phyloP scores from a whole-genome alignment of 2,888 invertebrate species.

The Eupithecia tripunctaria region DNA sequence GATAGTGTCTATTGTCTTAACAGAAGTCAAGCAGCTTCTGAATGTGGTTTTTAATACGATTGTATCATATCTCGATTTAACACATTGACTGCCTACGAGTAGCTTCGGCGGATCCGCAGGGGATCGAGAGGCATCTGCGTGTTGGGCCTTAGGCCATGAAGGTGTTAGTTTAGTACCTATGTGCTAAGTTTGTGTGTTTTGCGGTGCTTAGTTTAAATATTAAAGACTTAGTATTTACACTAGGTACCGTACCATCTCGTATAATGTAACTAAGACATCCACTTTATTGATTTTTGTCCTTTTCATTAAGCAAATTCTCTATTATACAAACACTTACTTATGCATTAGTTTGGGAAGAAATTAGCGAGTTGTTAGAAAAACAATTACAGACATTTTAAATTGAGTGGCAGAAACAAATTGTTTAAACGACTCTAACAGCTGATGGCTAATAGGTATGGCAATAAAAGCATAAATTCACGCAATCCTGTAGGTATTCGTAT shows the following conservation, averaged over 20 bases:
- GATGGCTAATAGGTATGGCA: not conserved
- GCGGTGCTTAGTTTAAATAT: too few relatives aligned
- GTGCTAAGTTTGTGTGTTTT: too few relatives aligned
- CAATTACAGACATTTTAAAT: not conserved
- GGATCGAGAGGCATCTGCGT: too few relatives aligned
- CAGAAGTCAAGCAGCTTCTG: slow-evolving; percentile 53
- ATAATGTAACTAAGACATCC: not conserved
- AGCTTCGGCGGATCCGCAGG: too few relatives aligned
- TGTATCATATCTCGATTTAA: too few relatives aligned
- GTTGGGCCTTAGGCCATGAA: too few relatives aligned
- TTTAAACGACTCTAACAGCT: not conserved
- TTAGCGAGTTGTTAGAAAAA: not conserved
- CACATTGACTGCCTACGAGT: too few relatives aligned
- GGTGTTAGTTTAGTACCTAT: too few relatives aligned
- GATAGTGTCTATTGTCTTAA: slow-evolving; percentile 57
- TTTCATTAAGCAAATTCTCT: too few relatives aligned
- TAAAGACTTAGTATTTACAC: too few relatives aligned
- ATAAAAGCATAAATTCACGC: not conserved
- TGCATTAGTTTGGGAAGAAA: not conserved
- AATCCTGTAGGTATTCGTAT: not conserved
- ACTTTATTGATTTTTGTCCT: too few relatives aligned
- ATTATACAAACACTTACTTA: too few relatives aligned
- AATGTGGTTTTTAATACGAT: slow-evolving; percentile 23
- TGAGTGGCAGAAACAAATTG: not conserved
- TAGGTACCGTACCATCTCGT: not conserved